Base-by-base conservation (phyloP, 92 coral and sea anemone genomes). In the Siderastrea radians region DNA sequence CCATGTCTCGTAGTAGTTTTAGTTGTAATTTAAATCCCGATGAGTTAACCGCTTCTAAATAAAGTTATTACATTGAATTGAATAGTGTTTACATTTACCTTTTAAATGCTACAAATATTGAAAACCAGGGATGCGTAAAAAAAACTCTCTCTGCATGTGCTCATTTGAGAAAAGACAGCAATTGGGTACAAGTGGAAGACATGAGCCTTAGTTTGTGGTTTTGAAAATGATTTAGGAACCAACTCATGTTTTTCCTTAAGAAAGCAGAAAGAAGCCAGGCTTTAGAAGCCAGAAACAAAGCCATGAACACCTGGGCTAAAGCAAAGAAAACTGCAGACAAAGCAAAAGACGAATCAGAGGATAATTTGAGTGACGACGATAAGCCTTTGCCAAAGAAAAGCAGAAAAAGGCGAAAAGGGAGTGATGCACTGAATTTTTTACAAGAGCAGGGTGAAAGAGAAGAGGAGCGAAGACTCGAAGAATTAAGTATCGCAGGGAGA, bases 261-360 rank as follows among this genome's bases (percentile, higher is more conserved):
- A 68, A 90, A 81, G 62, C 69, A 43, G 79, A 89, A 62, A 90
- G 93, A 74, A 52, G 68, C 44, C 73, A 85, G 60, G 87, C 84
- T 5, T 59, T 90, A 49, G 68, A 17, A 10, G 51, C 51, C 59
- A 79, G 84, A 66, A 82, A 86, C 26, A 67, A 86, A 13, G 93
- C 90, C 58, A 90, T 90, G 90, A 74, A 75, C 62, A 90, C 90
- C 10, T 90, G 93, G 93, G 15, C 47, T 13, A 70, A 86, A 72
- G 61, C 84, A 14, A 70, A 45, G 11, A 89, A 84, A 51, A 26
- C 38, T 26, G n/a, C 50, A 1, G 67, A 49, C 59, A 80, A 58
- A 38, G 90, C 69, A 7, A 15, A 74, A 51, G 0, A 19, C 43
- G 67, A 55, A 17, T 54, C 50, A 49, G 87, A 78, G 17, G 71